These are phyloP conservation scores for Calliopum simillimum DNA, from an alignment of 2,888 invertebrate genomes.

Conservation along the genomic window DNA sequence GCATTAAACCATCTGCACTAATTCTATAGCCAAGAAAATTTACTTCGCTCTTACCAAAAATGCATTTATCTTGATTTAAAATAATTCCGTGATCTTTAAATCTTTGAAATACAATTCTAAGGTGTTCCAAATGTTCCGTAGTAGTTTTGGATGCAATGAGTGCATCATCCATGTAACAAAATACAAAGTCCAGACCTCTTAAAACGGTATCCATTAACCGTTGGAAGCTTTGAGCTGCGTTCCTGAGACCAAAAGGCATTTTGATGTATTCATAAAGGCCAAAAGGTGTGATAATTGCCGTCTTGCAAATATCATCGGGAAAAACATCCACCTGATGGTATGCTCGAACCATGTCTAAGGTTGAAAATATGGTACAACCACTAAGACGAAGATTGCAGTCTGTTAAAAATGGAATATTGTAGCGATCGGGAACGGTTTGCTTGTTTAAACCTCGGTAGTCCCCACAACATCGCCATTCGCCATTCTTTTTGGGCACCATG, in stretches of 20 bases:
- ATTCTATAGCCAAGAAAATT: slow-evolving; percentile 20
- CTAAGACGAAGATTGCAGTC: no score
- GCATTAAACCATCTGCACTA: slow-evolving; percentile 8
- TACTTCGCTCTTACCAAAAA: slow-evolving; percentile 22
- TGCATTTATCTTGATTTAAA: slow-evolving; percentile 29
- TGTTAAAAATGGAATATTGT: slow-evolving; percentile 10
- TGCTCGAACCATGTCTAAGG: no score
- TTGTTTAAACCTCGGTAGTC: slow-evolving; percentile 17
- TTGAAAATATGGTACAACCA: no score
- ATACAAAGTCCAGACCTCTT: slow-evolving; percentile 48
- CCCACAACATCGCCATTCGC: slow-evolving; percentile 15
- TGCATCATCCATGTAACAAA: slow-evolving; percentile 54
- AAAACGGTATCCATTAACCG: slow-evolving; percentile 54
- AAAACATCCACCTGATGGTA: no score
- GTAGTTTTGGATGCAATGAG: slow-evolving; percentile 45
- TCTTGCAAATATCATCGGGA: no score
- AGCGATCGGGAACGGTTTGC: slow-evolving; percentile 8
- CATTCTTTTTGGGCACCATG: slow-evolving; percentile 14
- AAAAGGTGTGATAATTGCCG: no score
- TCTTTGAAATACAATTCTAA: slow-evolving; percentile 43
- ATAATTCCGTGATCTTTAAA: slow-evolving; percentile 28
- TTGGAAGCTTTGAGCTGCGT: slow-evolving; percentile 60
- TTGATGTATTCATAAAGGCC: no score
- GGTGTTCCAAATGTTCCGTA: slow-evolving; percentile 43
- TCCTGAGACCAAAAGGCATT: slow-evolving; percentile 51